phyloP scores from a whole-genome alignment of 2,888 invertebrate species.

The Tiliacea citrago region DNA sequence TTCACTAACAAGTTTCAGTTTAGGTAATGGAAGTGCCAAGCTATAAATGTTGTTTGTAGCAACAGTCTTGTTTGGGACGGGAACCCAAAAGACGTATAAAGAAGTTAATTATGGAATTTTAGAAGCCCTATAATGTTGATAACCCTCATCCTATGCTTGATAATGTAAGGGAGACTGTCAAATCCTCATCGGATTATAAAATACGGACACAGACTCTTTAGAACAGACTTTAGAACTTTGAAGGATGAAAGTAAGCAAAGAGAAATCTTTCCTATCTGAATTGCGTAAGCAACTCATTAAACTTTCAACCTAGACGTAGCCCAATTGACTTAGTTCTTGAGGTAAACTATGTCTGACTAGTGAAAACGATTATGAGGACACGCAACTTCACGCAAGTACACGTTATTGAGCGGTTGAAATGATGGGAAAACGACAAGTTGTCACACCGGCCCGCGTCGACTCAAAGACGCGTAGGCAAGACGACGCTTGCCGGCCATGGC shows the following conservation, averaged over 20 bases:
- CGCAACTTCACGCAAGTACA: slow-evolving; percentile 31
- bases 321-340: slow-evolving; percentile 32
- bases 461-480: slow-evolving; percentile 64
- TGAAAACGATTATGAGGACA: slow-evolving; percentile 48
- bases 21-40: neutral
- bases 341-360: slow-evolving; percentile 34
- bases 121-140: neutral
- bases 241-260: slow-evolving; percentile 51
- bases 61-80: neutral
- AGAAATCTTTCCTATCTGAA: slow-evolving; percentile 26
- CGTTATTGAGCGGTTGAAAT: slow-evolving; percentile 73
- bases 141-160: neutral
- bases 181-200: neutral
- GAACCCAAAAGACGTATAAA: neutral
- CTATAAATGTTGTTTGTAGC: neutral
- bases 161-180: neutral
- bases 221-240: slow-evolving; percentile 17
- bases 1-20: slow-evolving; percentile 22
- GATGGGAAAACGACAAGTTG: slow-evolving; percentile 85
- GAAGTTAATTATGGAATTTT: neutral
- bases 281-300: slow-evolving; percentile 40
- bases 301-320: slow-evolving; percentile 35
- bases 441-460: slow-evolving; percentile 58
- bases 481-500: slow-evolving; percentile 61
- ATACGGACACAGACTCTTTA: neutral